Evolutionary conservation across 2,113 vertebrate genomes (phyloP).

Genomic region (Herpetotheres cachinnans): DNA sequence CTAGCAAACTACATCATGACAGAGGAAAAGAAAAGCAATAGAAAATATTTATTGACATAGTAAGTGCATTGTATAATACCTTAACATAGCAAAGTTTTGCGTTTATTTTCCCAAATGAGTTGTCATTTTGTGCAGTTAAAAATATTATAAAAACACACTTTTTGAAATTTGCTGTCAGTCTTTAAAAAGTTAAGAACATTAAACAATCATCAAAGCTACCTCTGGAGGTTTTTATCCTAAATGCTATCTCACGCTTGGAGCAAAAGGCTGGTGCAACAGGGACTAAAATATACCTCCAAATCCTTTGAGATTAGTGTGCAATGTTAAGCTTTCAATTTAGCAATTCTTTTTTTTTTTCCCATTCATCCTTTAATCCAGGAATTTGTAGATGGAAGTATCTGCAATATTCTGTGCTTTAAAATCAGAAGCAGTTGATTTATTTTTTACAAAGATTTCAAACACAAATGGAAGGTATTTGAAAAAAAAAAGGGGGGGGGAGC

Average conservation of each 20-base stretch:
- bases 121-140: not conserved
- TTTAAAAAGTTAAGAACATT: not conserved
- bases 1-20: not conserved
- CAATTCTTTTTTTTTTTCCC: fast-evolving
- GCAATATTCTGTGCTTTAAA: not conserved
- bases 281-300: not conserved
- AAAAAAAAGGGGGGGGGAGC: not conserved
- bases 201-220: not conserved
- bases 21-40: not conserved
- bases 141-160: not conserved
- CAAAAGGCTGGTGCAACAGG: not conserved
- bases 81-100: not conserved
- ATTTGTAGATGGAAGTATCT: not conserved
- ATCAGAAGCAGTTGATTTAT: not conserved
- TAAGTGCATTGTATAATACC: not conserved
- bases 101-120: not conserved
- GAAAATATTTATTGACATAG: conserved; percentile 22
- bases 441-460: not conserved
- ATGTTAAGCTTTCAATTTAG: not conserved
- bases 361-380: not conserved
- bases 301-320: not conserved
- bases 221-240: not conserved
- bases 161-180: not conserved
- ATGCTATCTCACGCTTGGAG: not conserved
- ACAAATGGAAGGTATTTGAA: not conserved